phyloP scores from a whole-genome alignment of 1,140 invertebrate genomes.

The Dinoponera quadriceps region DNA sequence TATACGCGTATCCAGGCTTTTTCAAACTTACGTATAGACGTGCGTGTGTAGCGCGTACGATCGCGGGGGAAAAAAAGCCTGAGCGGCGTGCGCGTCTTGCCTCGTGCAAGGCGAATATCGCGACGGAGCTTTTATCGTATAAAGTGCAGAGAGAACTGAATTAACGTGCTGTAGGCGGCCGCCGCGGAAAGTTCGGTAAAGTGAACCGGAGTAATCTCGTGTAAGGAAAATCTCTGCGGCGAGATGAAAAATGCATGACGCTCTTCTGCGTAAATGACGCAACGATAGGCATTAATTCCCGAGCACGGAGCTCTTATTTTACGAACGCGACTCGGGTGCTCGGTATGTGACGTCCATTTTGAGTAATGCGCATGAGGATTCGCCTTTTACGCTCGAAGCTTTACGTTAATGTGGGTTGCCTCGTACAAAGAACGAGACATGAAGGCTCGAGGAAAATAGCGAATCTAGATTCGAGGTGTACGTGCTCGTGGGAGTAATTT shows the following conservation, averaged over 20 bases:
- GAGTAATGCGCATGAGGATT: slow-evolving; percentile 15
- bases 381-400: neutral
- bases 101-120: slow-evolving; percentile 52
- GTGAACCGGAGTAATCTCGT: slow-evolving; percentile 58
- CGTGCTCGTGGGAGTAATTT: neutral
- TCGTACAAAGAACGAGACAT: neutral
- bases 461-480: neutral
- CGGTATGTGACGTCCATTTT: slow-evolving; percentile 35
- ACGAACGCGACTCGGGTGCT: slow-evolving; percentile 29
- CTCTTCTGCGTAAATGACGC: slow-evolving; percentile 51
- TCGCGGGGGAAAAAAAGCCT: slow-evolving; percentile 33
- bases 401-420: neutral
- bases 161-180: slow-evolving; percentile 48
- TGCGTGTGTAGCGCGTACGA: slow-evolving; percentile 35
- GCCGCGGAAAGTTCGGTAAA: slow-evolving; percentile 52
- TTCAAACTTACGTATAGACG: slow-evolving; percentile 33
- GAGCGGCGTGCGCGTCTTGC: slow-evolving; percentile 15
- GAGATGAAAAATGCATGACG: slow-evolving; percentile 56
- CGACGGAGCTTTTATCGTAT: slow-evolving; percentile 54
- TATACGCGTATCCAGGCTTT: slow-evolving; percentile 2
- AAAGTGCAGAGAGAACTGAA: slow-evolving; percentile 61
- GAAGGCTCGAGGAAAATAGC: slow-evolving; percentile 1
- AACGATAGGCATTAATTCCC: slow-evolving; percentile 59
- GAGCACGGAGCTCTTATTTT: slow-evolving; percentile 45
- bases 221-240: slow-evolving; percentile 54